Base-by-base conservation (phyloP, 2,113 vertebrate species). In the Mirza zaza region DNA sequence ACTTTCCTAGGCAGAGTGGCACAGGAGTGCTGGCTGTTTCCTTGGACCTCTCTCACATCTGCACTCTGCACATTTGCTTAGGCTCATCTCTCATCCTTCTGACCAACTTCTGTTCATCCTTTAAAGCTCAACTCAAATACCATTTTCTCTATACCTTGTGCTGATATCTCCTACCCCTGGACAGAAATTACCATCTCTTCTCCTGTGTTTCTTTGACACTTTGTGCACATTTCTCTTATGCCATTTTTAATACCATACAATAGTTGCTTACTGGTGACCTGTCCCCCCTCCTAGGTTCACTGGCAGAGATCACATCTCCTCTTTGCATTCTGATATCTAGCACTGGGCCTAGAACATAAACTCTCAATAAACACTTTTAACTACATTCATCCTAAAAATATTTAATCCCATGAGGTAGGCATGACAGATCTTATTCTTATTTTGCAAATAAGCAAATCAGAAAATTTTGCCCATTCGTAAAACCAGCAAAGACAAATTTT, bases 371-470 rank as follows among this genome's bases (percentile, higher is more conserved):
- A 77, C 39, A 55, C 85, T 94, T 81, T 79, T 50, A 90, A 65
- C 59, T 82, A 57, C 50, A 63, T 39, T 61, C 77, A 18, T 34
- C 8, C 70, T 83, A 61, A 82, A 94, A 84, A 23, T 70, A 81
- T 27, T 61, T 68, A 85, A 81, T 73, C 0, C 39, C 34, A n/a
- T n/a, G 17, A 89, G 13, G 6, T 65, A 70, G 59, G 9, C 18
- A 82, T 61, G 25, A 45, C 14, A 92, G 42, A 50, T 63, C 11
- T 11, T 77, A 76, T 68, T 25, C 82, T 75, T 86, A 29, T 55
- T 63, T 93, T 70, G 84, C 42, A 89, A 83, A 93, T 73, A 80
- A 95, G 50, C 34, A 93, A 83, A 32, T 52, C 27, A 48, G n/a
- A 82, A 95, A 70, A 14, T 50, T 65, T 91, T 70, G 2, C 45